These are phyloP conservation scores for Sinocyclocheilus grahami DNA, from an alignment of 2,113 vertebrate species.

Conservation along the genomic window DNA sequence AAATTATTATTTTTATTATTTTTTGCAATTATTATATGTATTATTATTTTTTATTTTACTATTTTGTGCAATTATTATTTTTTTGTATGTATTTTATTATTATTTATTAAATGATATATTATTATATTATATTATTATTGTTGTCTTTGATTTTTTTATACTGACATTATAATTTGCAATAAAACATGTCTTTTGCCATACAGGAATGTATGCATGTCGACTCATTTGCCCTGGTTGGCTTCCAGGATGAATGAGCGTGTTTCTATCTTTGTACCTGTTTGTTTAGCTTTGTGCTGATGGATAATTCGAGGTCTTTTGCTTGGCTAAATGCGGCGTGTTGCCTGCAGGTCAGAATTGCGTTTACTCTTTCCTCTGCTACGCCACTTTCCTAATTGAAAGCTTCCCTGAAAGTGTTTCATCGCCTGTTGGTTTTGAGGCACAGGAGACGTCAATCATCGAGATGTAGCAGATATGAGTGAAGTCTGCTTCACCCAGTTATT, in stretches of 20 bases:
- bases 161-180: neutral
- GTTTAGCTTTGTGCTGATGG: constrained; percentile 26
- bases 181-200: neutral
- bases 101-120: too few relatives aligned
- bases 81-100: too few relatives aligned
- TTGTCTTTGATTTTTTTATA: neutral
- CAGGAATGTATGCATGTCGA: neutral
- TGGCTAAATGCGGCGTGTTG: constrained; percentile 12
- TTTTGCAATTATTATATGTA: neutral
- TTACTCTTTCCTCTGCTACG: neutral
- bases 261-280: constrained; percentile 23
- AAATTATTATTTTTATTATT: too few relatives aligned
- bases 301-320: constrained; percentile 31
- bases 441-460: constrained; percentile 34
- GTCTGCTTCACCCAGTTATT: neutral
- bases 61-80: too few relatives aligned
- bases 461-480: constrained; percentile 16
- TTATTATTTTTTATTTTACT: too few relatives aligned
- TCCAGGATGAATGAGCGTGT: neutral
- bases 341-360: neutral
- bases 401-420: neutral
- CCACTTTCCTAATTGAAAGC: constrained; percentile 25
- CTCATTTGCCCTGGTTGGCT: neutral
- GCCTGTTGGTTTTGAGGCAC: constrained; percentile 35
- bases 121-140: too few relatives aligned